phyloP scores from a whole-genome alignment of 2,888 invertebrate genomes.

The Syrphus vitripennis region DNA sequence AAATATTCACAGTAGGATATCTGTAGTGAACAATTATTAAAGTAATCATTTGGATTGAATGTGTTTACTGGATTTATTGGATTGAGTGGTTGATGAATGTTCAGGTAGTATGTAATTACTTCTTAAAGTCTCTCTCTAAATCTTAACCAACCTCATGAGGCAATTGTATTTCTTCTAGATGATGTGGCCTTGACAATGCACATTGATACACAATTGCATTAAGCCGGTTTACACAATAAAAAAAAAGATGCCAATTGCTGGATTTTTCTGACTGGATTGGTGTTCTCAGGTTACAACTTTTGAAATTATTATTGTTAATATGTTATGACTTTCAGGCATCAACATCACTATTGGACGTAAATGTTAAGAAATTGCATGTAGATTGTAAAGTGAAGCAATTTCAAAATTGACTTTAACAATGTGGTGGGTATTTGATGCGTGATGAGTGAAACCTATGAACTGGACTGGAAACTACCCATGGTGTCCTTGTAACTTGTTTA shows the following conservation, averaged over 20 bases:
- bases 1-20: constrained; percentile 33
- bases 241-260: background rate
- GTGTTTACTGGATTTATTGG: background rate
- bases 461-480: background rate
- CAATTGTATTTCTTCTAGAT: constrained; percentile 2
- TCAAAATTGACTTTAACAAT: background rate
- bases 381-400: background rate
- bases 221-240: background rate
- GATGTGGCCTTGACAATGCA: constrained; percentile 46
- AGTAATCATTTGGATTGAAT: constrained; percentile 30
- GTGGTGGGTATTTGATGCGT: background rate
- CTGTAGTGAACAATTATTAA: constrained; percentile 25
- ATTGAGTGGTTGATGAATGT: constrained; percentile 38
- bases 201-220: constrained; percentile 38
- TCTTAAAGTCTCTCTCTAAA: background rate
- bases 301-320: background rate
- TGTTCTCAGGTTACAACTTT: background rate
- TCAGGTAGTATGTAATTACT: constrained; percentile 34
- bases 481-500: background rate
- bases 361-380: background rate
- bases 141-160: background rate
- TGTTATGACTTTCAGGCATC: background rate
- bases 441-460: constrained; percentile 27
- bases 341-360: background rate
- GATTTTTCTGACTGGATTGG: background rate